phyloP scores from a whole-genome alignment of 2,888 invertebrate species.

The Drosophila bunnanda region DNA sequence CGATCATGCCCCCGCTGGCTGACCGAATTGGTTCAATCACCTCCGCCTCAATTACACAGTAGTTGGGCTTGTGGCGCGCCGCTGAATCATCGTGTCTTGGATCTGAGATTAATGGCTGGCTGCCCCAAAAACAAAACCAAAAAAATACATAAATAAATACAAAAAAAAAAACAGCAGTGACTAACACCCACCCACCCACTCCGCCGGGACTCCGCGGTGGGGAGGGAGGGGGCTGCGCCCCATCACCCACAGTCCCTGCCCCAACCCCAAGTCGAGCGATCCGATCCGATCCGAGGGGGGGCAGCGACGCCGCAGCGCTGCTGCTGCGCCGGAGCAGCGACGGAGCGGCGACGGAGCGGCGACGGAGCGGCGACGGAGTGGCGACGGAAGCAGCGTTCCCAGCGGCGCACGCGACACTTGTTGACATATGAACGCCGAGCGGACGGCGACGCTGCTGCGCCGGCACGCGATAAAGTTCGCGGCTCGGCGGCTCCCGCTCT shows the following conservation, averaged over 20 bases:
- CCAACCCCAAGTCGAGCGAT: neutral
- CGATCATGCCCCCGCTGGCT: neutral
- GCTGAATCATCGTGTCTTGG: conserved; percentile 32
- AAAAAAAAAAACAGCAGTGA: conserved; percentile 4
- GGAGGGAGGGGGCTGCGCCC: neutral
- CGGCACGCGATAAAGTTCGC: conserved; percentile 66
- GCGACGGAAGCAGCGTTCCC: conserved; percentile 34
- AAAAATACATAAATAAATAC: neutral
- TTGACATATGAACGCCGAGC: conserved; percentile 37
- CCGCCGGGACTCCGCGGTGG: neutral
- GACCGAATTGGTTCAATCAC: neutral
- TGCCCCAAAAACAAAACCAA: neutral
- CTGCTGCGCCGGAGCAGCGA: conserved; percentile 15
- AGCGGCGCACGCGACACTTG: conserved; percentile 51
- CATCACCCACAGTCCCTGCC: neutral
- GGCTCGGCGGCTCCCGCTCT: conserved; percentile 11
- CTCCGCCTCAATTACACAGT: neutral
- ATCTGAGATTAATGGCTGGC: conserved; percentile 20
- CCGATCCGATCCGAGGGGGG: neutral
- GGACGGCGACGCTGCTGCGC: conserved; percentile 10
- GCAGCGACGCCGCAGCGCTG: neutral
- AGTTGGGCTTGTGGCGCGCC: neutral
- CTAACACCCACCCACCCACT: conserved; percentile 5
- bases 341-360: no score
- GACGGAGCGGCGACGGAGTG: no score